phyloP scores from a whole-genome alignment of 2,888 invertebrate species.

The Nymphalis polychloros region DNA sequence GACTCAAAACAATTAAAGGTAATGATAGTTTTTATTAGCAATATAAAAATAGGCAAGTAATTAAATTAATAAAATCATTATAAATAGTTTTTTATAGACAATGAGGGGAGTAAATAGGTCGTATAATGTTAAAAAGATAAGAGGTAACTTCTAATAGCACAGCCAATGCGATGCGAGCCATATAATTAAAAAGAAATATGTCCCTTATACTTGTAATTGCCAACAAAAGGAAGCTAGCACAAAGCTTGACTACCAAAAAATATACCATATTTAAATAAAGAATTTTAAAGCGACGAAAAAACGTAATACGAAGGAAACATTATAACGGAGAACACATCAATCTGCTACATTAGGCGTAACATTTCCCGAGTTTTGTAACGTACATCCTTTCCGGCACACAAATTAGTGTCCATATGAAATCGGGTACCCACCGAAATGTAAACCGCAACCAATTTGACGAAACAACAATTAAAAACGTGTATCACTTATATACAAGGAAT shows the following conservation, averaged over 20 bases:
- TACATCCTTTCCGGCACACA: slow-evolving; percentile 38
- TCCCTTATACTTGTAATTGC: too few species aligned
- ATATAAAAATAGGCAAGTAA: too few species aligned
- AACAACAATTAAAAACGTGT: neutral
- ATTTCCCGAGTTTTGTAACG: slow-evolving; percentile 38
- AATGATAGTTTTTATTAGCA: too few species aligned
- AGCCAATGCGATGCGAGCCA: too few species aligned
- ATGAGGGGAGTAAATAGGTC: too few species aligned
- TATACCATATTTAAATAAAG: neutral
- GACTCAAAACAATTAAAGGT: too few species aligned
- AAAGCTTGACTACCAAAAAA: neutral
- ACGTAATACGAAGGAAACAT: slow-evolving; percentile 32
- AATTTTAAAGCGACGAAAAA: slow-evolving; percentile 2
- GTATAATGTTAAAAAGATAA: too few species aligned
- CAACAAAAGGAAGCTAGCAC: neutral
- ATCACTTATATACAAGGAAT: neutral
- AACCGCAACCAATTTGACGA: slow-evolving; percentile 27
- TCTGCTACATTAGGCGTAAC: slow-evolving; percentile 41
- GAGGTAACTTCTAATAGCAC: too few species aligned
- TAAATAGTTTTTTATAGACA: too few species aligned
- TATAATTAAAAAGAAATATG: too few species aligned
- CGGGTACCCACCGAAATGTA: slow-evolving; percentile 40
- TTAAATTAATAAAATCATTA: too few species aligned
- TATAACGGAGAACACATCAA: slow-evolving; percentile 43
- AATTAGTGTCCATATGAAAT: slow-evolving; percentile 45